phyloP scores from a whole-genome alignment of 2,113 vertebrate genomes.

The Cyprinodon tularosa region DNA sequence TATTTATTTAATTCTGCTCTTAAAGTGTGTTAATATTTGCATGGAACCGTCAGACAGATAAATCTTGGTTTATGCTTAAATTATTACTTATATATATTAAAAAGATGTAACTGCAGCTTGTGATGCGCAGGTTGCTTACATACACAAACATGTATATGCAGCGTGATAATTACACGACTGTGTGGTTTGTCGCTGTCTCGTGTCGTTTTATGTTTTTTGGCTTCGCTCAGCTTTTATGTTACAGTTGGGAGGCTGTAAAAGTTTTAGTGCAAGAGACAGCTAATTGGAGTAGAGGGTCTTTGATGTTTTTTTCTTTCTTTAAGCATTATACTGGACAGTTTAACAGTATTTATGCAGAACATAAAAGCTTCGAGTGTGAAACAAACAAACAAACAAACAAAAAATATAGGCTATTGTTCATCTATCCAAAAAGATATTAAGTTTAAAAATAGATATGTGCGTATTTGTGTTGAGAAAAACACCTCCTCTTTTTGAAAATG shows the following conservation, averaged over 20 bases:
- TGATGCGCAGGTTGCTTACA: conserved; percentile 28
- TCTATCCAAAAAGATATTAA: not conserved
- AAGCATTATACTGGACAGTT: no score
- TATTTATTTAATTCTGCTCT: not conserved
- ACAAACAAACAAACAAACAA: not conserved
- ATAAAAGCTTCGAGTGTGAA: not conserved
- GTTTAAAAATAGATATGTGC: not conserved
- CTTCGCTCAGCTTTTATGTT: conserved; percentile 25
- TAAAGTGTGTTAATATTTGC: not conserved
- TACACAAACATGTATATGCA: conserved; percentile 1
- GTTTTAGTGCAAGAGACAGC: conserved; percentile 25
- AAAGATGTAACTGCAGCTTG: not conserved
- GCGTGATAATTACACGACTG: conserved; percentile 45
- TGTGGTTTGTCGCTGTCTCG: conserved; percentile 56
- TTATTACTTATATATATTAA: not conserved
- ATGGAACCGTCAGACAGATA: not conserved
- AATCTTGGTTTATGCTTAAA: not conserved
- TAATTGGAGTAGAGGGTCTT: conserved; percentile 6
- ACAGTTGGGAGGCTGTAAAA: conserved; percentile 36
- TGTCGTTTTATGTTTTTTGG: conserved; percentile 17
- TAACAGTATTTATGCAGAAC: no score
- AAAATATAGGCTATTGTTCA: not conserved
- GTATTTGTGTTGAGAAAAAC: conserved; percentile 29
- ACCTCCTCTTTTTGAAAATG: conserved; percentile 3
- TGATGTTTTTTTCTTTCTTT: conserved; percentile 3